phyloP scores from a whole-genome alignment of 2,797 vertebrate genomes.

The Lepilemur ruficaudatus region DNA sequence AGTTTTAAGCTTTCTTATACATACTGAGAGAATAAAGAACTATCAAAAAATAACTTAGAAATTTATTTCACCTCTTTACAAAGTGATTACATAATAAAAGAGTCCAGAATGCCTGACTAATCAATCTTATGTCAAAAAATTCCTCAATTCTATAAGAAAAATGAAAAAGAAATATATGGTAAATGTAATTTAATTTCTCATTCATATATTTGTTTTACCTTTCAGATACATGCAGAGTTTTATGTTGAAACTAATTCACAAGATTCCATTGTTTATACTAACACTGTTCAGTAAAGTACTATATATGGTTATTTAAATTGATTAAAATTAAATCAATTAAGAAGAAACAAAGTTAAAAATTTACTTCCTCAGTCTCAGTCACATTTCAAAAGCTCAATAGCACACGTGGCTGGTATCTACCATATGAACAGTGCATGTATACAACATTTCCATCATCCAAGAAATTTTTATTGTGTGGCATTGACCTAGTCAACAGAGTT shows the following conservation, averaged over 20 bases:
- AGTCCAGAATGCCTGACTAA: neutral
- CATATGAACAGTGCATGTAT: neutral
- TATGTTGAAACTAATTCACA: neutral
- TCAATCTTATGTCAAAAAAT: neutral
- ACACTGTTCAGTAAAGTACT: neutral
- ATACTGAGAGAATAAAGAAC: neutral
- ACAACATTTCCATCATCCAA: neutral
- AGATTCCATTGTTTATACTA: neutral
- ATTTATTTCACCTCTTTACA: neutral
- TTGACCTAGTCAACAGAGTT: neutral
- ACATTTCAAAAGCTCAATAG: neutral
- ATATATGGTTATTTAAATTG: neutral
- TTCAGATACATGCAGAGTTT: neutral
- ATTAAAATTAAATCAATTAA: neutral
- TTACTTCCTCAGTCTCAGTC: neutral
- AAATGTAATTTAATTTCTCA: neutral
- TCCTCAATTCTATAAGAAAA: neutral
- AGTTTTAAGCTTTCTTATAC: neutral
- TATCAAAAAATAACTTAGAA: neutral
- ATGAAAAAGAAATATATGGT: neutral
- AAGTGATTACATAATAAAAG: neutral
- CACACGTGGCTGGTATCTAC: too few relatives aligned
- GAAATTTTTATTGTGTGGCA: neutral
- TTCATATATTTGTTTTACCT: neutral
- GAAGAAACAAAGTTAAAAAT: conserved; percentile 7